Base-by-base conservation (phyloP, 2,113 vertebrate genomes). In the Leucosticte australis region DNA sequence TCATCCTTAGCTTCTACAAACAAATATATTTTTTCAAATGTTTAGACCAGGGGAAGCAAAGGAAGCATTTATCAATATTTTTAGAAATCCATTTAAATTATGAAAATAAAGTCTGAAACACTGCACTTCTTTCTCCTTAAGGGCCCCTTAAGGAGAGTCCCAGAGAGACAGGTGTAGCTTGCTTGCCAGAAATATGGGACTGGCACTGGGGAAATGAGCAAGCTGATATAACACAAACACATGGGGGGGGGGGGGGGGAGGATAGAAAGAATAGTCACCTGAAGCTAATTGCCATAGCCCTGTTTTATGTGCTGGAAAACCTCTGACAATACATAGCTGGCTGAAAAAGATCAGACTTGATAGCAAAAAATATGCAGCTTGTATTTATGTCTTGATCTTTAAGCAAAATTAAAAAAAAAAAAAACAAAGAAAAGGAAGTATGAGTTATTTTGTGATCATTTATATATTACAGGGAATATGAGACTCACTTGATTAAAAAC, bases 401-500 rank as follows among this genome's bases (percentile, higher is more conserved):
- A 90, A 89, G n/a, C 2, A 37, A 86, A 79, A 41, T 7, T 18
- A 21, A 21, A 35, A 52, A 35, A 60, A 28, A 18, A 18, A 20
- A 67, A 49, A 18, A 18, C 13, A 67, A 49, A 46, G 49, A 65
- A 56, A 47, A 39, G 4, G 2, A 64, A 68, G 9, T 49, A 53
- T 59, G 33, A 87, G 50, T 86, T 94, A 83, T 68, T 91, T 64
- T 86, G 75, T 81, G 59, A 86, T 86, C 22, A 1, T 80, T 96
- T 90, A 49, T 94, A 68, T 83, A 83, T 88, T 81, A 73, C 37
- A 89, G 69, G 49, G 60, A 89, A 78, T 90, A 92, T 67, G 87
- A 84, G 65, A 96, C 67, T 74, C 71, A 63, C 65, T 94, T 91
- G 87, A 87, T 96, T 95, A 94, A 96, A 93, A 95, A 63, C 63